Base-by-base conservation (phyloP, 2,888 invertebrate genomes). In the Microctonus hyperodae region DNA sequence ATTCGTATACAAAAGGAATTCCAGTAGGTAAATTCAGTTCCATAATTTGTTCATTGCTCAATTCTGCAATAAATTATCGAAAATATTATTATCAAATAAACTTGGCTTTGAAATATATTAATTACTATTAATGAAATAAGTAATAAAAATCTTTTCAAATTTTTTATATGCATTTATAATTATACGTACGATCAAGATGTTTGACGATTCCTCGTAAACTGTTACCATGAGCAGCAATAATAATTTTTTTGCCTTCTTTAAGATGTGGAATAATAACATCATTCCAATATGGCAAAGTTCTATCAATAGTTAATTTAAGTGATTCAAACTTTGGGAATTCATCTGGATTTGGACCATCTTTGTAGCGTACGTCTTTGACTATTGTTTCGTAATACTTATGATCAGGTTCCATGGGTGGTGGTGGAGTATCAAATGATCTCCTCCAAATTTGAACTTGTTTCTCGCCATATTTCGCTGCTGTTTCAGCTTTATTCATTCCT, bases 241-340 rank as follows among this genome's bases (percentile, higher is more conserved):
- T 88, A 62, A 95, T 90, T 31, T 85, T 89, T 79, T 92, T 92
- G 60, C 94, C 94, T 74, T 88, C 92, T 79, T 92, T 93, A 71
- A 95, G 88, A 86, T 95, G 88, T 74, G 96, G 90, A 78, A 95
- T 89, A 84, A 98, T 90, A 51, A 90, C 88, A 79, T 93, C 86
- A 81, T 95, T 92, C 92, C 96, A 97, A 79, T 92, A 95, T 0
- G 96, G 96, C 73, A 93, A 85, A 2, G 94, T 93, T 57, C 95
- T 88, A 69, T 90, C 90, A 82, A 94, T 92, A 1, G 94, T 93
- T 59, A 94, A 86, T 79, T 94, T 92, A 65, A 95, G 85, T 22
- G 95, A 94, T 83, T 95, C 95, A 72, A 89, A 90, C 86, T 88
- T 90, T 0, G 95, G 95, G 80, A 95, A 94, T 74, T 93, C 89